These are phyloP conservation scores for Semicossyphus pulcher DNA, from an alignment of 2,113 vertebrate species.

Conservation along the genomic window DNA sequence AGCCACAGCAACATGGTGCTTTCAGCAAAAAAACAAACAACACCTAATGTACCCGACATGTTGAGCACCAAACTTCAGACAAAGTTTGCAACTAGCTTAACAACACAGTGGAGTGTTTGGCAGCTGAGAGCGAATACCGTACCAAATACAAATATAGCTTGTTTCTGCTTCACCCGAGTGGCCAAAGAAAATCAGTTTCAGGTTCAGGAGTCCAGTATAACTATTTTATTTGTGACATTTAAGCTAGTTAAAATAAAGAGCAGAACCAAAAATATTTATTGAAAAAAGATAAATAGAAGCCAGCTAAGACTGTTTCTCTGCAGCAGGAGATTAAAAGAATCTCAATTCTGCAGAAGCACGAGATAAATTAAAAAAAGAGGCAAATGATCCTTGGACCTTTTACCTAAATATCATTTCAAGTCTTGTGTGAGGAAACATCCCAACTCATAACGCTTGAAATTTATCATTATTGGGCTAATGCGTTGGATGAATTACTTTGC, in stretches of 20 bases:
- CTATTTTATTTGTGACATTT: neutral
- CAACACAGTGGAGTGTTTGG: neutral
- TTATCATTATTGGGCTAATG: slow-evolving; percentile 85
- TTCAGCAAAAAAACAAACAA: no score
- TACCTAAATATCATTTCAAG: slow-evolving; percentile 84
- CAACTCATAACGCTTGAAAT: slow-evolving; percentile 82
- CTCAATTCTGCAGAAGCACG: slow-evolving; percentile 53
- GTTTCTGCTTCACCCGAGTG: slow-evolving; percentile 28
- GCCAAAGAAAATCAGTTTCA: neutral
- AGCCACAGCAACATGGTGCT: no score
- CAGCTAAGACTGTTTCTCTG: neutral
- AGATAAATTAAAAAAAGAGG: slow-evolving; percentile 61
- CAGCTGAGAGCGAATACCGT: no score
- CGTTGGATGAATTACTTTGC: slow-evolving; percentile 84
- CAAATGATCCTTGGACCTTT: slow-evolving; percentile 75
- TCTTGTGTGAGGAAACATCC: slow-evolving; percentile 81
- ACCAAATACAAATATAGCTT: neutral
- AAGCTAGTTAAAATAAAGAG: neutral
- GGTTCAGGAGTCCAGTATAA: neutral
- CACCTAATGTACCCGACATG: no score
- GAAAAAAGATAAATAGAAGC: neutral
- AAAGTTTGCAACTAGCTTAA: no score
- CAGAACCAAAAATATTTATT: neutral
- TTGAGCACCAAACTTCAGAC: no score
- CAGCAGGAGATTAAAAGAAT: slow-evolving; percentile 63